These are phyloP conservation scores for Sebastes variabilis DNA, from an alignment of 2,797 vertebrate genomes.

Conservation along the genomic window DNA sequence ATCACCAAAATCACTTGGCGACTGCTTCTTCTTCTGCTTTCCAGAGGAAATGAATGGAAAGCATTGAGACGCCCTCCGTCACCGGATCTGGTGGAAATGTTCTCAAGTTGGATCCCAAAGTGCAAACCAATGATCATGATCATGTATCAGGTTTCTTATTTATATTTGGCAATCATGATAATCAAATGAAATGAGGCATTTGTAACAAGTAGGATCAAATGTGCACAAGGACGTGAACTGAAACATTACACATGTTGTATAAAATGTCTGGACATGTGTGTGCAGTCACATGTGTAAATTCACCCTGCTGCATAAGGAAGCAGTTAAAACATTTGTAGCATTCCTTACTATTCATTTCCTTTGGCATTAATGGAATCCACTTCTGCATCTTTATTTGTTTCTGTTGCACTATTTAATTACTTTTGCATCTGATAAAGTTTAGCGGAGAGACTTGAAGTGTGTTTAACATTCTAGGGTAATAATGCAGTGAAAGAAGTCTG, in stretches of 20 bases:
- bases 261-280: neutral
- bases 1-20: too few relatives aligned
- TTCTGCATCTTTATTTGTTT: neutral
- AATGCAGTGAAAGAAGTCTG: neutral
- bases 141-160: too few relatives aligned
- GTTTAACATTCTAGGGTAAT: slow-evolving; percentile 3
- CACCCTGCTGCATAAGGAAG: neutral
- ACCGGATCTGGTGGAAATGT: too few relatives aligned
- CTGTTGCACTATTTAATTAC: neutral
- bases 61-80: too few relatives aligned
- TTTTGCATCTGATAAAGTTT: neutral
- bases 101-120: too few relatives aligned
- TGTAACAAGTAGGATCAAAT: neutral
- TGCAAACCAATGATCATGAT: too few relatives aligned
- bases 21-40: too few relatives aligned
- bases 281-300: slow-evolving; percentile 5
- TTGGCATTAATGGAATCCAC: neutral
- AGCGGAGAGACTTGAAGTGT: neutral
- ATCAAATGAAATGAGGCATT: neutral
- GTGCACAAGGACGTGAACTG: neutral
- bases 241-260: neutral
- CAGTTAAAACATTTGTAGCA: neutral
- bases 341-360: neutral
- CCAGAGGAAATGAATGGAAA: too few relatives aligned
- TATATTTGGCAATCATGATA: neutral